These are phyloP conservation scores for Drosophila bocki DNA, from an alignment of 1,140 invertebrate genomes.

Conservation along the genomic window DNA sequence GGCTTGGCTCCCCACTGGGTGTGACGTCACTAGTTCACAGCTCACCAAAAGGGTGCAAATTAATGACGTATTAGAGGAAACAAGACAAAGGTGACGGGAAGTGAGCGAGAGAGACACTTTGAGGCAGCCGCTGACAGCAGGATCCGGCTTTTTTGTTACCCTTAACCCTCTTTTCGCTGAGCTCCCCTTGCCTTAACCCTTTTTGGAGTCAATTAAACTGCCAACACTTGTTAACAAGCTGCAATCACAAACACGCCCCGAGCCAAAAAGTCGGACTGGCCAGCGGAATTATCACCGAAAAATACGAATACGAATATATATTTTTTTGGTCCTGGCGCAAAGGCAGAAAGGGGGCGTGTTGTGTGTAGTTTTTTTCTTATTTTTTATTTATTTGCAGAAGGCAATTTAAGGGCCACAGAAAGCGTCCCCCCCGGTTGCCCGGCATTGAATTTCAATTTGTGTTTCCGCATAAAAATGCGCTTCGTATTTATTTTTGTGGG, in stretches of 20 bases:
- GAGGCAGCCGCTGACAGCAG: slow-evolving; percentile 61
- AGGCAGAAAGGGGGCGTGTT: slow-evolving; percentile 47
- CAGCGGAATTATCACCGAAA: slow-evolving; percentile 69
- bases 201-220: slow-evolving; percentile 81
- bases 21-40: slow-evolving; percentile 59
- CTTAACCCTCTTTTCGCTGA: not conserved
- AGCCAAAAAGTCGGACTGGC: slow-evolving; percentile 45
- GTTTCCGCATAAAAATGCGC: slow-evolving; percentile 77
- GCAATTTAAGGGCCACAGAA: slow-evolving; percentile 64
- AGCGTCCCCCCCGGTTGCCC: slow-evolving; percentile 41
- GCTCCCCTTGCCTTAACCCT: not conserved
- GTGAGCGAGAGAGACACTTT: slow-evolving; percentile 52
- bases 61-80: slow-evolving; percentile 33
- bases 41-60: slow-evolving; percentile 37
- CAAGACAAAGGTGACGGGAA: slow-evolving; percentile 35
- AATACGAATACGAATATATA: slow-evolving; percentile 23
- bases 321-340: slow-evolving; percentile 44
- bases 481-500: slow-evolving; percentile 74
- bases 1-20: slow-evolving; percentile 40
- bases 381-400: slow-evolving; percentile 80
- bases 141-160: slow-evolving; percentile 38
- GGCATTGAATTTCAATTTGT: slow-evolving; percentile 83
- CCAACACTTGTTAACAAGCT: slow-evolving; percentile 85
- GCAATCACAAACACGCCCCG: slow-evolving; percentile 83
- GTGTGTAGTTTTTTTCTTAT: slow-evolving; percentile 40